Conservation (phyloP, 2,888 invertebrate genomes). For the Parnassius orleans region DNA sequence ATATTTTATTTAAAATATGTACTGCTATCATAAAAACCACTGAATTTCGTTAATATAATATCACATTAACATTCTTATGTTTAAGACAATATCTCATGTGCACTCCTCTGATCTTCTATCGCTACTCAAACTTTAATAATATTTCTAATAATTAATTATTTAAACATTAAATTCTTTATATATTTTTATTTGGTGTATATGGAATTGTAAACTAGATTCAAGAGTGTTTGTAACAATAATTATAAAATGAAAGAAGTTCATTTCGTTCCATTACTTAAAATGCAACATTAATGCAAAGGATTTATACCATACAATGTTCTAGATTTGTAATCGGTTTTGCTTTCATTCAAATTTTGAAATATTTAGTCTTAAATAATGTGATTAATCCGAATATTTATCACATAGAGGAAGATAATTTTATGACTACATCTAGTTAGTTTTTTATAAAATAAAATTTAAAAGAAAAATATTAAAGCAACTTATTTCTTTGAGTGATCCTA, state of each 20-base stretch:
- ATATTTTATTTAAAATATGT: constrained; percentile 51
- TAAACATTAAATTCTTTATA: background rate
- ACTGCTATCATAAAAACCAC: constrained; percentile 7
- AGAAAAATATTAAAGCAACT: background rate
- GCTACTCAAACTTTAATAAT: background rate
- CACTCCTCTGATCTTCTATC: background rate
- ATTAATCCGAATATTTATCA: no score
- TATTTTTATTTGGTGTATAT: background rate
- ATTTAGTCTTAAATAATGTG: no score
- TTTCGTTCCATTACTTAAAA: no score
- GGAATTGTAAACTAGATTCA: background rate
- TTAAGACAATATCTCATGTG: constrained; percentile 27
- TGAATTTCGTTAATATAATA: constrained; percentile 46
- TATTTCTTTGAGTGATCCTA: background rate
- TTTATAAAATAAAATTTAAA: background rate
- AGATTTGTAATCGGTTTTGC: no score
- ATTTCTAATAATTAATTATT: background rate
- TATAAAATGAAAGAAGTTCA: no score
- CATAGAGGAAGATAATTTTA: background rate
- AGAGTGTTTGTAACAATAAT: no score
- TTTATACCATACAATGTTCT: no score
- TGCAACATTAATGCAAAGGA: no score
- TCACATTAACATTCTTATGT: constrained; percentile 47
- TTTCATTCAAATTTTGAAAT: no score
- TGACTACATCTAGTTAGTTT: background rate